These are phyloP conservation scores for Coptodon rendalli DNA, from an alignment of 2,113 vertebrate genomes.

Conservation along the genomic window DNA sequence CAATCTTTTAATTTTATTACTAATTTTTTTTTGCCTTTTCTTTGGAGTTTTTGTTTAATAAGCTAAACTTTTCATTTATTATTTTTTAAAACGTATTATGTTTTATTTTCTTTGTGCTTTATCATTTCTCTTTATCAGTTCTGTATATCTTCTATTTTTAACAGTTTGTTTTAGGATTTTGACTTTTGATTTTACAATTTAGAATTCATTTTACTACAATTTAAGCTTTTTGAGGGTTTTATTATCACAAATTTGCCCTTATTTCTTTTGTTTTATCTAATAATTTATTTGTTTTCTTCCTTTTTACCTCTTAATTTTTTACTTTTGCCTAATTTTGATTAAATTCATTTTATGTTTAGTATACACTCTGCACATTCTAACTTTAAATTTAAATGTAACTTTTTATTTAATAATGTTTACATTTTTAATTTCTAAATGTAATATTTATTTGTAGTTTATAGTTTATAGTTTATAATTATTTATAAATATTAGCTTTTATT, in stretches of 20 bases:
- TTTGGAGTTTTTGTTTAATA: not conserved
- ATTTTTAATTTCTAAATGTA: not conserved
- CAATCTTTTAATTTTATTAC: not conserved
- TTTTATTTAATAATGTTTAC: not conserved
- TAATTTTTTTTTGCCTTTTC: not conserved
- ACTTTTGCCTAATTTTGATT: not conserved
- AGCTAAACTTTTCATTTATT: not conserved
- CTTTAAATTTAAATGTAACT: not conserved
- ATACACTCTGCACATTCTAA: not conserved
- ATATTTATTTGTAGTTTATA: not conserved
- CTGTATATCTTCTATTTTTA: not conserved
- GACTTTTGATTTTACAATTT: not conserved
- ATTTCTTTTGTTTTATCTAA: not conserved
- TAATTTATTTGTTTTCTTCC: not conserved
- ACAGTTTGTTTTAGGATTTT: not conserved
- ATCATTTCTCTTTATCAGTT: not conserved
- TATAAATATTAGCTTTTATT: not conserved
- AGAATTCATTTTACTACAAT: not conserved
- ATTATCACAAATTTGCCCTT: not conserved
- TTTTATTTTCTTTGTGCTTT: not conserved
- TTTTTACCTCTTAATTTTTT: not conserved
- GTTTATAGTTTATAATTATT: not conserved
- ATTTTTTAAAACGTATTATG: not conserved
- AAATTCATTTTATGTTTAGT: not conserved
- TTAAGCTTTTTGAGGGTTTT: not conserved